Conservation (phyloP, 2,888 invertebrate genomes). For the Hofmannophila pseudospretella region DNA sequence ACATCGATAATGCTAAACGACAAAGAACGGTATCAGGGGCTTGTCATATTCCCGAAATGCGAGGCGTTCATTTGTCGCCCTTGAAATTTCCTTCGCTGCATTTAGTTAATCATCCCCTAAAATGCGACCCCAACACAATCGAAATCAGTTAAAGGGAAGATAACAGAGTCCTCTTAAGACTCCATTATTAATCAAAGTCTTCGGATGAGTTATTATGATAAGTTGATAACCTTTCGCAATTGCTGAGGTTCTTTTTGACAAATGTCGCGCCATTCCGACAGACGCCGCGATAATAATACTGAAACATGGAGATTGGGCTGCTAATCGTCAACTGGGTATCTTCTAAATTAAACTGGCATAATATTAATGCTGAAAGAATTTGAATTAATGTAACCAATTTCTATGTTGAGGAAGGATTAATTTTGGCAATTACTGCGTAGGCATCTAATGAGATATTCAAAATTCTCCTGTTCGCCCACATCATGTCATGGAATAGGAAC, state of each 20-base stretch:
- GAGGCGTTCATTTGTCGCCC: conserved; percentile 10
- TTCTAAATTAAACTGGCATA: conserved; percentile 15
- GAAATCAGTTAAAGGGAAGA: conserved; percentile 30
- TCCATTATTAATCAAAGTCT: conserved; percentile 3
- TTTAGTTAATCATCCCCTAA: conserved; percentile 17
- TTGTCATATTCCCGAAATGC: conserved; percentile 4
- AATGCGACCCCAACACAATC: conserved; percentile 27
- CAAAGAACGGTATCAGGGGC: too few relatives aligned
- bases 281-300: conserved; percentile 8
- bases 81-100: conserved; percentile 9
- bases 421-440: conserved; percentile 1
- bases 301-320: conserved; percentile 9
- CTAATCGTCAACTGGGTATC: conserved; percentile 12
- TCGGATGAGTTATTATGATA: conserved; percentile 1
- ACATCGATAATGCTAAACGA: conserved; percentile 4
- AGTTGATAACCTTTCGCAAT: neutral
- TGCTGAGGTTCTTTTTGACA: conserved; percentile 1
- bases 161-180: conserved; percentile 3
- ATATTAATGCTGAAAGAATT: conserved; percentile 12
- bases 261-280: conserved; percentile 16
- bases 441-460: too few relatives aligned
- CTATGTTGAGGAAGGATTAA: conserved; percentile 9
- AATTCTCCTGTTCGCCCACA: too few relatives aligned
- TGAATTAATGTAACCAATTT: conserved; percentile 9
- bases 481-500: too few relatives aligned